Evolutionary conservation across 2,113 vertebrate species (phyloP), one percentile per base, ranked within the genome.

Genomic region (Apus apus): DNA sequence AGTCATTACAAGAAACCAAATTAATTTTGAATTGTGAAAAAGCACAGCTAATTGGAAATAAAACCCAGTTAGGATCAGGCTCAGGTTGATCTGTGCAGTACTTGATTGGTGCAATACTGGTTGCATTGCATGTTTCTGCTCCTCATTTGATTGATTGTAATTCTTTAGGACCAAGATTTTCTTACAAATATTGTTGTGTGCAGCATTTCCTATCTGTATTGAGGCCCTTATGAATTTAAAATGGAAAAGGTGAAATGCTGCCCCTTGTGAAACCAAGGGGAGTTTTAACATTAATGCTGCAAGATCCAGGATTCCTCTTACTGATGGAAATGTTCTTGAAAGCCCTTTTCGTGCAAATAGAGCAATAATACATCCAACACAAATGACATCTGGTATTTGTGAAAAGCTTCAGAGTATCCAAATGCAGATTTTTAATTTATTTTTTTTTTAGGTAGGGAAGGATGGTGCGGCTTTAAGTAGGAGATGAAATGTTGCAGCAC

Each of bases 1-100:
- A 74, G 53, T 77, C 26, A 29, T 79, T 90, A 34, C 9, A 67
- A 45, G 76, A 92, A 60, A 25, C 4, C 18, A 68, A 92, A 90
- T 75, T 8, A 84, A 74, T 92, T 95, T 90, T 77, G 90, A 84
- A 81, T 71, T 36, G 21, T 6, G 54, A 89, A 87, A 68, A 75
- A 50, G 5, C 32, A n/a, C 8, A n/a, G 29, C 34, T 86, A 80
- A 72, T 83, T 83, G 60, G 43, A 88, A 78, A 90, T 91, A 57
- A 46, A 74, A 40, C 50, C 26, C 43, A 72, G 65, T 89, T 32
- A 85, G 87, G 78, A 80, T 92, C 71, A 76, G 50, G 16, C 25
- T 87, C 5, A 15, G n/a, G 48, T 81, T 94, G 84, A 72, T 92
- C 74, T 94, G 38, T 92, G 86, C 38, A 38, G 38, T 38, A 38